Base-by-base conservation (phyloP, 2,888 invertebrate genomes). In the Disparrhopalites patrizii region DNA sequence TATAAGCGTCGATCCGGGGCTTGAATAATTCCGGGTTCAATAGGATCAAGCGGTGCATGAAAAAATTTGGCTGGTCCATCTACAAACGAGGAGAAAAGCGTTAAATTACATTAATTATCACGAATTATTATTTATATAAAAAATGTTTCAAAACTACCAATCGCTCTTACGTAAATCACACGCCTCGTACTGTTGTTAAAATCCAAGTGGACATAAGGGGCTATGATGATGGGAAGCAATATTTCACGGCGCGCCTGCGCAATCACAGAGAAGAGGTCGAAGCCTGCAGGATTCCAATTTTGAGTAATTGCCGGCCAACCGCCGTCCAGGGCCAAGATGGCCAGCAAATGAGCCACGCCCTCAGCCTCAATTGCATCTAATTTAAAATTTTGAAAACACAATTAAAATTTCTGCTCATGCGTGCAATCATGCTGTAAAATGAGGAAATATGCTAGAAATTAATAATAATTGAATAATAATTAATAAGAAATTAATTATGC, bases 81-180 rank as follows among this genome's bases (percentile, higher is more conserved):
- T 67, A 3, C 8, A 47, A 20, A n/a, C n/a, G n/a, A n/a, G n/a
- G n/a, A n/a, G n/a, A n/a, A n/a, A n/a, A n/a, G n/a, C n/a, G n/a
- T n/a, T n/a, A 13, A 8, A n/a, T n/a, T n/a, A n/a, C n/a, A n/a
- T n/a, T n/a, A n/a, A n/a, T n/a, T n/a, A n/a, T n/a, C n/a, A n/a
- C n/a, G n/a, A n/a, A n/a, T n/a, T n/a, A n/a, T n/a, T n/a, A n/a
- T n/a, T n/a, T n/a, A n/a, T n/a, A n/a, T n/a, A n/a, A n/a, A n/a
- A n/a, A n/a, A n/a, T n/a, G n/a, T n/a, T n/a, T n/a, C n/a, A n/a
- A n/a, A n/a, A n/a, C n/a, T n/a, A n/a, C n/a, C n/a, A n/a, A n/a
- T n/a, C n/a, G n/a, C 3, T 23, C 47, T 66, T 68, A 73, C 73
- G 55, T 71, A 74, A 58, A 72, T 56, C 2, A 63, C 54, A 38